These are phyloP conservation scores for Ctenopoma multispine DNA, from an alignment of 2,797 vertebrate species.

Conservation along the genomic window DNA sequence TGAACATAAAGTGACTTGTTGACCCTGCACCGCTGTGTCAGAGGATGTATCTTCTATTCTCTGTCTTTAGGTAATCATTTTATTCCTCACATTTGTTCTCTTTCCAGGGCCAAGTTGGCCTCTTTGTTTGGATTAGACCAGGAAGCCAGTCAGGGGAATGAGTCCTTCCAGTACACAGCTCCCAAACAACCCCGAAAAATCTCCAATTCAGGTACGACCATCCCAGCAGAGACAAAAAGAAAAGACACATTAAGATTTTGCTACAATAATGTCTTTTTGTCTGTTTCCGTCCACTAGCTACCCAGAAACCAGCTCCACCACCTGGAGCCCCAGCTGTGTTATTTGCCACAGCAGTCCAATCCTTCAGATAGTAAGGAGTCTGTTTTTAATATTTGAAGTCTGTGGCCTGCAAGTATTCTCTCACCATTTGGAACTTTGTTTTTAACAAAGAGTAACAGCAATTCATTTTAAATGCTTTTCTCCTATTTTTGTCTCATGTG, in stretches of 20 bases:
- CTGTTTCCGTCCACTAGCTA: conserved; percentile 53
- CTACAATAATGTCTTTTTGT: background rate
- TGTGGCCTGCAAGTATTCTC: no score
- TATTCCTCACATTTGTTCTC: background rate
- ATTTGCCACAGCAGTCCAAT: conserved; percentile 89
- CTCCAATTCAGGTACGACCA: conserved; percentile 82
- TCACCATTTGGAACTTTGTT: no score
- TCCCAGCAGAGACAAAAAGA: background rate
- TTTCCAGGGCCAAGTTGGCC: conserved; percentile 90
- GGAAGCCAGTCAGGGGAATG: conserved; percentile 86
- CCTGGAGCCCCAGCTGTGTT: conserved; percentile 84
- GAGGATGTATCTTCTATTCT: no score
- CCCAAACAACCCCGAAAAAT: conserved; percentile 95
- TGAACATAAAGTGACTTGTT: no score
- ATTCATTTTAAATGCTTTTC: conserved; percentile 1
- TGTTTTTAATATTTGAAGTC: conserved; percentile 5
- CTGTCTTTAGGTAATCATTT: no score
- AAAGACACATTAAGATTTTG: no score
- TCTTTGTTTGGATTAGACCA: conserved; percentile 94
- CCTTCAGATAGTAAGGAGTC: conserved; percentile 91
- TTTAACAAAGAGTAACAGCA: no score
- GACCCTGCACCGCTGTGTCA: no score
- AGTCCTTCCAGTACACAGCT: conserved; percentile 96
- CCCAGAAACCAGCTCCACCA: conserved; percentile 79
- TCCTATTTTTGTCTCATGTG: conserved; percentile 38